A percentile compares a stretch with the other conserved stretches of the same genome.
These are phyloP conservation scores for Arothron firmamentum DNA, from an alignment of 2,113 vertebrate species.

Conservation along the genomic window DNA sequence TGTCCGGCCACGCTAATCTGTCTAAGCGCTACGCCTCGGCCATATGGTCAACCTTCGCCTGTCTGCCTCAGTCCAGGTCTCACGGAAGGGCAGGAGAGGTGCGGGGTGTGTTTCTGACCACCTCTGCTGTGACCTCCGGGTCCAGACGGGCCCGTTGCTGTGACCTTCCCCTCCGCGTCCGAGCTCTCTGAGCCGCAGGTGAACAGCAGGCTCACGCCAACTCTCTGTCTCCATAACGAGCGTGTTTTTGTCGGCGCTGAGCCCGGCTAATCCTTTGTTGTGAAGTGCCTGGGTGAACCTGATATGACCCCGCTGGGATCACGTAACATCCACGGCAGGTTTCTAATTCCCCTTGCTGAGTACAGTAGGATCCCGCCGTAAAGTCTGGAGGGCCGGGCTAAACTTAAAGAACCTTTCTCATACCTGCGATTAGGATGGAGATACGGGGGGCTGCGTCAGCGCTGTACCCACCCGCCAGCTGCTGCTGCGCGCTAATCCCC, in stretches of 20 bases:
- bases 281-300: constrained; percentile 16
- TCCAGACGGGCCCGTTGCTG: neutral
- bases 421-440: constrained; percentile 3
- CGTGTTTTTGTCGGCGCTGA: constrained; percentile 21
- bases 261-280: constrained; percentile 33
- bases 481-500: constrained; percentile 42
- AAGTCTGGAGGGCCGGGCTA: neutral
- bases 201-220: constrained; percentile 41
- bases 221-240: constrained; percentile 46
- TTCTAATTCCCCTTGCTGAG: neutral
- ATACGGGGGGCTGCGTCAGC: constrained; percentile 40
- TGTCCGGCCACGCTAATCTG: constrained; percentile 57
- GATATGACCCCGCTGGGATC: constrained; percentile 6
- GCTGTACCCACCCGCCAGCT: constrained; percentile 12
- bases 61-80: no score
- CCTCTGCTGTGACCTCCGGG: no score
- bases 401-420: neutral
- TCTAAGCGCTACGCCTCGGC: constrained; percentile 46
- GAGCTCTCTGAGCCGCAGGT: constrained; percentile 5
- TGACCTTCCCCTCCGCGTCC: constrained; percentile 5
- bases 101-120: no score
- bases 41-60: constrained; percentile 49
- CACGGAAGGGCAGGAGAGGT: no score
- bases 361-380: neutral
- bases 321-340: neutral